Base-by-base conservation (phyloP, 2,113 vertebrate species). In the Castor canadensis region DNA sequence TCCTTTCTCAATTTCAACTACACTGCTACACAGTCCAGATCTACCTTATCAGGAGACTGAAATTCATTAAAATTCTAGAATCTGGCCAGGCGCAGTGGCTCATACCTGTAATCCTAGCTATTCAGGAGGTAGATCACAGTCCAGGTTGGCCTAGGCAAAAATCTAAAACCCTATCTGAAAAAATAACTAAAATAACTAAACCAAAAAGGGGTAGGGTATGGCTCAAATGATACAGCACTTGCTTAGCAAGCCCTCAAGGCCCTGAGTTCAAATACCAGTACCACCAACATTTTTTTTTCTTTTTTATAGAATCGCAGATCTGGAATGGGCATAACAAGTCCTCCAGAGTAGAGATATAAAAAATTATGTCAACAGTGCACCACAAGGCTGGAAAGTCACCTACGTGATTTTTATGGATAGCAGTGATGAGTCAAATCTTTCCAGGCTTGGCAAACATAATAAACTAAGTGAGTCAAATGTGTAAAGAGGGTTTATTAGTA, bases 401-500 rank as follows among this genome's bases (percentile, higher is more conserved):
- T 17, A 69, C 3, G 67, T 64, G 4, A 20, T 93, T 76, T 94
- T 85, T 58, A 66, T 1, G 24, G 47, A 76, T 60, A 20, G 6
- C 9, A 90, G n/a, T 43, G 12, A 89, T 30, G 40, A 72, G 16
- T 76, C n/a, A 54, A 89, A 12, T 75, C 30, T 28, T 40, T 88
- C 86, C 47, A 89, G 43, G 19, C 28, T 81, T 88, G 82, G 35
- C 47, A 89, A 94, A 80, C 5, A 87, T 8, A 47, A 85, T 66
- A 76, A 91, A 89, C 47, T 16, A 60, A n/a, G 15, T 82, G 47
- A 89, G 32, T 73, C 73, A 94, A 76, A 66, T 67, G 4, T 76
- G 56, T 60, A 96, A 62, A 93, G 84, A 12, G 9, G 76, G 32
- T 76, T 75, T 58, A 94, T 56, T 90, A 60, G 17, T 79, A 58